Base-by-base conservation (phyloP, 2,888 invertebrate species). In the Tholera decimalis region DNA sequence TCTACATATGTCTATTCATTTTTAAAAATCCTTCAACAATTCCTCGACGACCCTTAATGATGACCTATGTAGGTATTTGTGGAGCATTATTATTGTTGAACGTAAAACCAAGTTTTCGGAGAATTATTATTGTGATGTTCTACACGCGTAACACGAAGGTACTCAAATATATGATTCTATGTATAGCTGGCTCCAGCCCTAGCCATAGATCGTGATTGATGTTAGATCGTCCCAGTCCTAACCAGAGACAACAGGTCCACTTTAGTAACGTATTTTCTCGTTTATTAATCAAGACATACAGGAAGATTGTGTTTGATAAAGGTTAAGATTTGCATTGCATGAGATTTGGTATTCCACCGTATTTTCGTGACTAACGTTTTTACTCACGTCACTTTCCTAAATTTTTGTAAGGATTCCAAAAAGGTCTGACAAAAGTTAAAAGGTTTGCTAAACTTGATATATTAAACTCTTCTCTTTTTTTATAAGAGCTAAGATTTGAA, bases 231-330 rank as follows among this genome's bases (percentile, higher is more conserved):
- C 13, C 9, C n/a, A 49, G 15, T 43, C 11, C 46, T 53, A 35
- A 35, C 39, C 8, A 7, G 22, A 51, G 33, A 65, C 37, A 46
- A 49, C 30, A 22, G 26, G 15, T 13, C 33, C 67, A 67, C 54
- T 66, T 30, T 26, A 66, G 47, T 18, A 49, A 49, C 49, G n/a
- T 49, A 37, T 74, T 33, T 67, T 54, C 26, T 55, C 47, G 49
- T 66, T 49, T 67, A 49, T 54, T 30, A 43, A 54, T 28, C 30
- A 49, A 67, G 68, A 49, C 55, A 28, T 49, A 55, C 30, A 22
- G 35, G 74, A 66, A 66, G 35, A 22, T 18, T 39, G 22, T 50
- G 20, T 47, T 66, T 54, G 47, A n/a, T 53, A 37, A 28, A 65
- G 22, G 6, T 46, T 28, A 47, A 30, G 6, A 44, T 39, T 33